Percentiles rank a stretch among this genome's conserved stretches.
phyloP scores from a whole-genome alignment of 1,140 invertebrate genomes.

The Panonychus citri region DNA sequence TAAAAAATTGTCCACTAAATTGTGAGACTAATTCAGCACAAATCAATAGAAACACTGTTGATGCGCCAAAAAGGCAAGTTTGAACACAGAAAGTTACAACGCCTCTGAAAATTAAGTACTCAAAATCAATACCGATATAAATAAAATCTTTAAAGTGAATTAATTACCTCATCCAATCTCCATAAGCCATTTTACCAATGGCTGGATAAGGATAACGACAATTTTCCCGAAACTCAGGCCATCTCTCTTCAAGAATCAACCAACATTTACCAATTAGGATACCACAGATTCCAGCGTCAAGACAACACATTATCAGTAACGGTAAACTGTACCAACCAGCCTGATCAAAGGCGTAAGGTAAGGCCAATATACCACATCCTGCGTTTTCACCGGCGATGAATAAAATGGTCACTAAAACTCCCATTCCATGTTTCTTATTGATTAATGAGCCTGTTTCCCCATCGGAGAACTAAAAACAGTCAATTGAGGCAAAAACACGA shows the following conservation, averaged over 20 bases:
- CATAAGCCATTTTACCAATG: constrained; percentile 7
- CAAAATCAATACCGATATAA: no score
- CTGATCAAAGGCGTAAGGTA: constrained; percentile 25
- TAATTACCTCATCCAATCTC: background rate
- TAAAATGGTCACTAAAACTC: constrained; percentile 17
- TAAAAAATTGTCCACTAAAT: background rate
- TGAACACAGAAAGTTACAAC: background rate
- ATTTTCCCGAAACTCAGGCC: constrained; percentile 9
- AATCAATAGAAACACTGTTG: background rate
- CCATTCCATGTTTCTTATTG: background rate
- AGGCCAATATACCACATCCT: constrained; percentile 43
- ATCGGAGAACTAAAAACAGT: no score
- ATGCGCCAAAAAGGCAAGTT: background rate
- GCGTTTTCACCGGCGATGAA: constrained; percentile 48
- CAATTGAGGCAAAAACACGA: no score
- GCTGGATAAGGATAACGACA: constrained; percentile 13
- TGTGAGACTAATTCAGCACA: background rate
- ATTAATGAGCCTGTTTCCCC: no score
- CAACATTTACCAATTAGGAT: constrained; percentile 1
- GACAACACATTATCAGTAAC: no score
- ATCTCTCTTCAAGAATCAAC: constrained; percentile 13
- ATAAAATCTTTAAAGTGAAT: background rate
- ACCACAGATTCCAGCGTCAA: no score
- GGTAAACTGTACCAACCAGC: no score
- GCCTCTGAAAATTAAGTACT: no score